Base-by-base conservation (phyloP, 2,113 vertebrate genomes). In the Opisthocomus hoazin region DNA sequence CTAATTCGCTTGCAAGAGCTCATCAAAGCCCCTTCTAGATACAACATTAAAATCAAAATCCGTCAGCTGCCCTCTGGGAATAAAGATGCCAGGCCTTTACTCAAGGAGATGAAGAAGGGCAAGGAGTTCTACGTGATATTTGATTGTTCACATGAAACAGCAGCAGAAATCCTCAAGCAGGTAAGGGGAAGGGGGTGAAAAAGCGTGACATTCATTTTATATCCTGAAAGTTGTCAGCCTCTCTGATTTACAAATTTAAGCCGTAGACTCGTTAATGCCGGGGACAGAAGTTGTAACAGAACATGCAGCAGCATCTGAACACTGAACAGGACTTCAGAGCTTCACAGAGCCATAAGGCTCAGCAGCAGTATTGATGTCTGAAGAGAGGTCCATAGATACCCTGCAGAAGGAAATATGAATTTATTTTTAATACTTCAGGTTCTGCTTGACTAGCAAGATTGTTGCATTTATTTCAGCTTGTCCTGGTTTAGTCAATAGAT, bases 51-150 rank as follows among this genome's bases (percentile, higher is more conserved):
- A 97, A 99, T 99, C 92, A 99, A 99, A 98, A 99, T 99, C 95
- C 99, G 99, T 6, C 99, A 99, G 95, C 98, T 99, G 93, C 99
- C 99, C 24, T 97, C 98, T 41, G 99, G 99, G 87, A 99, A 98
- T 96, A 99, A 99, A 98, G 99, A 99, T 6, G 99, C 99, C 57
- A 98, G 99, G 86, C 99, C 99, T 26, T 97, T 99, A 65, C 97
- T 99, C 88, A 99, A 99, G 95, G 99, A 99, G 94, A 99, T 99
- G 99, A 99, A 99, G 98, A 99, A 99, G 94, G 98, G 99, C 86
- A 99, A 99, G 93, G 99, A 99, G 97, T 99, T 99, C 97, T 99
- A 98, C 0, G 99, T 99, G 95, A 99, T 99, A 96, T 99, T 99
- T 81, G 99, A 99, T 90, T 99, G 99, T 97, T 99, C 99, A 1